Evolutionary conservation across 1,140 invertebrate genomes (phyloP).

Genomic region (Scaptomyza montana): DNA sequence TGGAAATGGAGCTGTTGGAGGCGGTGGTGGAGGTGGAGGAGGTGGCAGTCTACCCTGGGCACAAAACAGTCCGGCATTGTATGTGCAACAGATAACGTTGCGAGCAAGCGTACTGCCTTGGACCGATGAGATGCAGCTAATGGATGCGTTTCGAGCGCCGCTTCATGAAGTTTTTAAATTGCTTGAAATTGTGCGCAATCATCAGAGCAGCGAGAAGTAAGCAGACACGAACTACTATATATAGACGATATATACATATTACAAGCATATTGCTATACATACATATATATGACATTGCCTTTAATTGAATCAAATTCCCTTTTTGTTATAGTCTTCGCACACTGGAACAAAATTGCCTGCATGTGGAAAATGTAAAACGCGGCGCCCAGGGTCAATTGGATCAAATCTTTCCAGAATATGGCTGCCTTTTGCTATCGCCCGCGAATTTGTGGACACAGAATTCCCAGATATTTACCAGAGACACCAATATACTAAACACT

Average conservation of each 20-base stretch:
- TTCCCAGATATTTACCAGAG: conserved; percentile 89
- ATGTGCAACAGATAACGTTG: conserved; percentile 92
- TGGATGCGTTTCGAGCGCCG: conserved; percentile 95
- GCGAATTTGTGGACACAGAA: conserved; percentile 97
- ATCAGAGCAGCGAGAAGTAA: conserved; percentile 91
- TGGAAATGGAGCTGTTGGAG: conserved; percentile 34
- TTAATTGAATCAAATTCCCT: conserved; percentile 58
- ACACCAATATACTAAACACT: conserved; percentile 91
- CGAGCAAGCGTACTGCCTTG: conserved; percentile 91
- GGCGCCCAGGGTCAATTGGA: conserved; percentile 84
- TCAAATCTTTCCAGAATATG: conserved; percentile 93
- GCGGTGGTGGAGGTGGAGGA: conserved; percentile 23
- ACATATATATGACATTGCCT: conserved; percentile 39
- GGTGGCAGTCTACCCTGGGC: conserved; percentile 85
- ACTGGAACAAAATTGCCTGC: conserved; percentile 92
- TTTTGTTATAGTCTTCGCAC: conserved; percentile 86
- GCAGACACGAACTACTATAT: conserved; percentile 27
- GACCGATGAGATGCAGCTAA: conserved; percentile 90
- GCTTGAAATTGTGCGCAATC: conserved; percentile 92
- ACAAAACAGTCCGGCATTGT: conserved; percentile 87
- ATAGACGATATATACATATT: background rate
- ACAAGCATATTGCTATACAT: too few species aligned
- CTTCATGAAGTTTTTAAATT: conserved; percentile 94
- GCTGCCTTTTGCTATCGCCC: conserved; percentile 96
- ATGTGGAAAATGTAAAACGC: conserved; percentile 91